Evolutionary conservation across 1,140 invertebrate species (phyloP).

Genomic region (Leptestheria dahalacensis): DNA sequence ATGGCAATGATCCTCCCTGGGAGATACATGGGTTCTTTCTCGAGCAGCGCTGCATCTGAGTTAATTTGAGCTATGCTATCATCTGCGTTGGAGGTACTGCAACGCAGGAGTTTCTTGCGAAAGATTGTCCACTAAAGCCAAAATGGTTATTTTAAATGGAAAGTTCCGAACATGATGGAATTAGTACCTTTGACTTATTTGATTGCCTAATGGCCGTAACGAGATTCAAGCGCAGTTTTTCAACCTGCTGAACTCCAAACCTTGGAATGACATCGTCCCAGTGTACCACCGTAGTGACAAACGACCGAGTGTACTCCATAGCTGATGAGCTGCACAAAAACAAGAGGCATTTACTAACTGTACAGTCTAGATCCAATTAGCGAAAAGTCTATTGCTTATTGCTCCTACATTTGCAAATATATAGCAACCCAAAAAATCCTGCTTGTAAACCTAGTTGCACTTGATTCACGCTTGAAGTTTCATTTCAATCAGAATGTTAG

Average conservation of each 20-base stretch:
- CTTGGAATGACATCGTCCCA: constrained; percentile 83
- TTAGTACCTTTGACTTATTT: constrained; percentile 67
- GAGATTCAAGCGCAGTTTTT: constrained; percentile 66
- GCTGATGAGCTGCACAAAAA: constrained; percentile 66
- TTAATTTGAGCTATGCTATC: neutral
- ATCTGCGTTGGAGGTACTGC: neutral
- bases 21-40: neutral
- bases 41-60: neutral
- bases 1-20: neutral
- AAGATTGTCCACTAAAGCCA: neutral
- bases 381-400: too few relatives aligned
- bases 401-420: too few relatives aligned
- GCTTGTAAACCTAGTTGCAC: too few relatives aligned
- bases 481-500: too few relatives aligned
- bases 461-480: too few relatives aligned
- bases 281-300: constrained; percentile 79
- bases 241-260: constrained; percentile 76
- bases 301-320: constrained; percentile 70
- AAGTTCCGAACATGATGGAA: constrained; percentile 57
- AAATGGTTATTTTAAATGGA: too few relatives aligned
- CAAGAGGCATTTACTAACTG: too few relatives aligned
- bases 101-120: neutral
- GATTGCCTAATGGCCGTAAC: constrained; percentile 75
- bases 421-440: too few relatives aligned
- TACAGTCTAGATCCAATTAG: too few relatives aligned